Conservation (phyloP, 2,888 invertebrate species). For the Philereme transversata region DNA sequence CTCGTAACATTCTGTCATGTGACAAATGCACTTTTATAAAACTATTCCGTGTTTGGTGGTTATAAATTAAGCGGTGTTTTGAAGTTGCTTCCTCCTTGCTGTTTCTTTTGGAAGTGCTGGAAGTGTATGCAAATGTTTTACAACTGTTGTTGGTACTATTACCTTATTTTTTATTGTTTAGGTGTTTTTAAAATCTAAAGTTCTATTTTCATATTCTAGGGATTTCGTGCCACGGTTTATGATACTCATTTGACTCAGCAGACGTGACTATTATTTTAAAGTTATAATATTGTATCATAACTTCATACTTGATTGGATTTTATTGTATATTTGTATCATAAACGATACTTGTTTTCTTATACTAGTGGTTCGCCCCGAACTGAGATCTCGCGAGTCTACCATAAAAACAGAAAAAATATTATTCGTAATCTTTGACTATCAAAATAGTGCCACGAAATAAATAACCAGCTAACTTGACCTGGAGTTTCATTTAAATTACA, state of each 20-base stretch:
- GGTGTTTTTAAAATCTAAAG: conserved; percentile 30
- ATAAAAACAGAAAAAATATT: too few species aligned
- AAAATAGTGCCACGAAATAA: too few species aligned
- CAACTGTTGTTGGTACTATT: conserved; percentile 32
- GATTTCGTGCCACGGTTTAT: conserved; percentile 15
- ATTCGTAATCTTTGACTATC: too few species aligned
- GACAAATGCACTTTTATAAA: conserved; percentile 60
- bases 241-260: conserved; percentile 6
- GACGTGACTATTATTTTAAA: not conserved
- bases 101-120: conserved; percentile 36
- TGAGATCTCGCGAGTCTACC: too few species aligned
- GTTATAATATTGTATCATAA: not conserved
- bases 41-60: conserved; percentile 56
- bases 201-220: conserved; percentile 14
- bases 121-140: conserved; percentile 41
- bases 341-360: not conserved
- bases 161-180: conserved; percentile 34
- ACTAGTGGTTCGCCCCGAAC: too few species aligned
- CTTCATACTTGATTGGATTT: not conserved
- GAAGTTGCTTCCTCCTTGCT: conserved; percentile 38
- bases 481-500: too few species aligned
- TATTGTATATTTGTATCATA: not conserved
- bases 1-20: conserved; percentile 54
- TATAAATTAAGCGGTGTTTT: conserved; percentile 53
- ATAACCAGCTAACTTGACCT: too few species aligned